Evolutionary conservation across 53 echinoderm and acorn worm genomes (phyloP).

Genomic region (Henricia sp.): DNA sequence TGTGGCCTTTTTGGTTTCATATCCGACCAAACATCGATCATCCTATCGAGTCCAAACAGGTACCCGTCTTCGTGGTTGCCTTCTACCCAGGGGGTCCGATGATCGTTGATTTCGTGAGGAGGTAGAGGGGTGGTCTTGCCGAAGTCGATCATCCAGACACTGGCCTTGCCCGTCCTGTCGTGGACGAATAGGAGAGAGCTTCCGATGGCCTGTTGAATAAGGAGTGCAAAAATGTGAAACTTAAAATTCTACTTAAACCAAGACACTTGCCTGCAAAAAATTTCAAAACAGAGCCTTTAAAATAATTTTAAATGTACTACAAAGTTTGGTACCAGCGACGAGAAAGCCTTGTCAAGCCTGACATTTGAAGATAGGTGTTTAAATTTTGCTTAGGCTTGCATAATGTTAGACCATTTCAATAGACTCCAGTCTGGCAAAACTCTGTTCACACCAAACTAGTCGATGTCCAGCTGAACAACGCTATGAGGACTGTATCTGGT

Average conservation of each 20-base stretch:
- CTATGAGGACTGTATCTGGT: too few species aligned
- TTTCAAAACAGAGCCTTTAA: neutral
- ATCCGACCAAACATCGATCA: slow-evolving; percentile 87
- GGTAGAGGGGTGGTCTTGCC: slow-evolving; percentile 95
- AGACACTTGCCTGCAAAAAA: neutral
- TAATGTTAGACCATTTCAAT: too few species aligned
- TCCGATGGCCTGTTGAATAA: slow-evolving; percentile 79
- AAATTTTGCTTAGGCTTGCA: too few species aligned
- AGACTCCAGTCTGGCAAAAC: too few species aligned
- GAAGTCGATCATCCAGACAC: slow-evolving; percentile 99
- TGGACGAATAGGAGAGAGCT: slow-evolving; percentile 96
- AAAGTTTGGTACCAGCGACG: too few species aligned
- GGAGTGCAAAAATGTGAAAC: neutral
- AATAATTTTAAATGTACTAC: too few species aligned
- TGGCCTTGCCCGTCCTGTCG: slow-evolving; percentile 88
- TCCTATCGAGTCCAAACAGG: slow-evolving; percentile 91
- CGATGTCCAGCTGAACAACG: too few species aligned
- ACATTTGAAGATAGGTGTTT: too few species aligned
- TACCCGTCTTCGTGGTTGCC: slow-evolving; percentile 98
- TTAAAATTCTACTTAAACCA: neutral
- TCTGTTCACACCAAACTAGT: too few species aligned
- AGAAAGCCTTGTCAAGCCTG: too few species aligned
- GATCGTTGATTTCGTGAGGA: slow-evolving; percentile 71
- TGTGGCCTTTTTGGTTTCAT: slow-evolving; percentile 52
- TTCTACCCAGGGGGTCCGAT: slow-evolving; percentile 95